These are phyloP conservation scores for Thecocarcelia acutangulata DNA, from an alignment of 2,888 invertebrate genomes.

Conservation along the genomic window DNA sequence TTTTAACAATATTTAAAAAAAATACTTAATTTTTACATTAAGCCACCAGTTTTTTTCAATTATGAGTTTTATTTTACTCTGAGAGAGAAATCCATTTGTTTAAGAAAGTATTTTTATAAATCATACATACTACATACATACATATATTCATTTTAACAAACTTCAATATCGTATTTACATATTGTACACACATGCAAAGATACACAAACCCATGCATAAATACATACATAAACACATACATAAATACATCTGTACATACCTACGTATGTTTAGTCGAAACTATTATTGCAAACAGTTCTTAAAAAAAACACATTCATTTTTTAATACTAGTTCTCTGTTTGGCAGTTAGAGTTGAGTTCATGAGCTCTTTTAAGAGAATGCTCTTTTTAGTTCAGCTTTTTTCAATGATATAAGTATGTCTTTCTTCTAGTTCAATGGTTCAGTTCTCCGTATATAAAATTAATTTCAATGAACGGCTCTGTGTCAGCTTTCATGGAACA, in stretches of 20 bases:
- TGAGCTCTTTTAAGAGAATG: too few relatives aligned
- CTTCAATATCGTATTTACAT: conserved; percentile 15
- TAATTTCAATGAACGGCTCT: too few relatives aligned
- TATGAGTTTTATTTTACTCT: neutral
- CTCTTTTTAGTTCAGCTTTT: too few relatives aligned
- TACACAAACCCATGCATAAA: neutral
- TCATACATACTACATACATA: neutral
- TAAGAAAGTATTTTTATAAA: too few relatives aligned
- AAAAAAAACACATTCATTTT: neutral
- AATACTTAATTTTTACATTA: neutral
- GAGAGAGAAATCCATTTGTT: neutral
- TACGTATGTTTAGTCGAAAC: conserved; percentile 5
- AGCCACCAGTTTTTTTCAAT: neutral
- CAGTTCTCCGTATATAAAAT: too few relatives aligned
- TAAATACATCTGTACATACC: neutral
- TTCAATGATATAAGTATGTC: too few relatives aligned
- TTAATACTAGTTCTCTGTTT: too few relatives aligned
- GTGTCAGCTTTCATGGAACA: too few relatives aligned
- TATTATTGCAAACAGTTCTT: neutral
- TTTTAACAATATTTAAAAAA: too few relatives aligned
- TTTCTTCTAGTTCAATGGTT: too few relatives aligned
- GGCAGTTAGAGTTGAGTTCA: too few relatives aligned
- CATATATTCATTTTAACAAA: neutral
- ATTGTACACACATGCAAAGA: too few relatives aligned
- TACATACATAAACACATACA: neutral